Percentiles rank a stretch among this genome's conserved stretches.
These are phyloP conservation scores for Pseudococcus viburni DNA, from an alignment of 2,888 invertebrate genomes.

Conservation along the genomic window DNA sequence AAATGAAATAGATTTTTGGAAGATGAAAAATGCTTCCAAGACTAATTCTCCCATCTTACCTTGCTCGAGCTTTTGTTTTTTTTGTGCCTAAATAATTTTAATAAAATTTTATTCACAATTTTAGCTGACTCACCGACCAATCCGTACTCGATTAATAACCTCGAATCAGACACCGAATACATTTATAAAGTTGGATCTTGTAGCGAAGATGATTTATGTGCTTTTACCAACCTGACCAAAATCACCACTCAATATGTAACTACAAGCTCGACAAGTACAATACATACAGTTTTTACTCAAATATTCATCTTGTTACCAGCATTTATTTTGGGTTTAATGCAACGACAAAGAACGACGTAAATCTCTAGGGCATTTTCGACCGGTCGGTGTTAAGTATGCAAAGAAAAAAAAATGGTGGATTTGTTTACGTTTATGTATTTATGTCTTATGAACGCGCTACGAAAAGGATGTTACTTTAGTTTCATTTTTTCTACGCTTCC, in stretches of 20 bases:
- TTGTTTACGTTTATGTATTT: not conserved
- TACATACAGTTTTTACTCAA: conserved; percentile 33
- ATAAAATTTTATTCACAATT: not conserved
- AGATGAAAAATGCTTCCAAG: too few species aligned
- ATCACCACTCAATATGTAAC: not conserved
- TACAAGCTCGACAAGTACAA: conserved; percentile 9
- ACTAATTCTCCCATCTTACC: too few species aligned
- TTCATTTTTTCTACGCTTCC: conserved; percentile 46
- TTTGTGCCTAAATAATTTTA: too few species aligned
- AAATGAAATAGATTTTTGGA: too few species aligned
- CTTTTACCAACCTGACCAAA: not conserved
- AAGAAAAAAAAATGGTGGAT: not conserved
- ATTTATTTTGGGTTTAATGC: conserved; percentile 40
- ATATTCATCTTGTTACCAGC: conserved; percentile 50
- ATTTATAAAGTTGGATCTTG: conserved; percentile 11
- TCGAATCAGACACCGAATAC: conserved; percentile 13
- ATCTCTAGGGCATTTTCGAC: not conserved
- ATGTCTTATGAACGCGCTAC: not conserved
- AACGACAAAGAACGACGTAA: conserved; percentile 6
- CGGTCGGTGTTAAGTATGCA: not conserved
- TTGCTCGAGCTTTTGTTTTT: too few species aligned
- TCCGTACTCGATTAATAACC: conserved; percentile 24
- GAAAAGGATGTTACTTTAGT: not conserved
- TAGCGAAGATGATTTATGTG: not conserved
- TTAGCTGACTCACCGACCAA: not conserved